phyloP scores from a whole-genome alignment of 2,888 invertebrate species.

The Acrobasis suavella region DNA sequence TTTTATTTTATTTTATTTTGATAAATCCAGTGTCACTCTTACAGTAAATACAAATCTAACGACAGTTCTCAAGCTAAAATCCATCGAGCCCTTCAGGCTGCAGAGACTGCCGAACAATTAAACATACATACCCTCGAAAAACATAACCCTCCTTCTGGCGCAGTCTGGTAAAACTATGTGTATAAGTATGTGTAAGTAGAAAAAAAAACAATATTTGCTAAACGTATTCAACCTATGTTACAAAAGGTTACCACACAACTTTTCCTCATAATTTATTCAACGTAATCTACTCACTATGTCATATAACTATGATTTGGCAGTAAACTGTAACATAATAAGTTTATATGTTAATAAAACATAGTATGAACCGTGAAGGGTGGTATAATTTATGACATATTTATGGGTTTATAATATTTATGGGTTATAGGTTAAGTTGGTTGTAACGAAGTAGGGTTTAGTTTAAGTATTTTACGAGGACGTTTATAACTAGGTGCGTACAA shows the following conservation, averaged over 20 bases:
- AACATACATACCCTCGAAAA: too few relatives aligned
- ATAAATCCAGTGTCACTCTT: too few relatives aligned
- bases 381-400: slow-evolving; percentile 21
- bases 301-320: slow-evolving; percentile 28
- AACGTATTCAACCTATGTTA: neutral
- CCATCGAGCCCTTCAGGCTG: too few relatives aligned
- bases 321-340: slow-evolving; percentile 29
- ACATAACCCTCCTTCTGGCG: too few relatives aligned
- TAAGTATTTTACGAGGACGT: neutral
- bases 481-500: too few relatives aligned
- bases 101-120: too few relatives aligned
- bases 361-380: slow-evolving; percentile 18
- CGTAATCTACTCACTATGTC: neutral
- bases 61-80: too few relatives aligned
- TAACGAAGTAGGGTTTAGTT: neutral
- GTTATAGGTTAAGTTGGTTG: slow-evolving; percentile 1
- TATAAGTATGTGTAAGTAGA: too few relatives aligned
- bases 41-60: too few relatives aligned
- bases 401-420: slow-evolving; percentile 22
- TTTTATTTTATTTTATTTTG: too few relatives aligned
- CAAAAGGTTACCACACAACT: neutral
- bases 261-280: neutral
- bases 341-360: slow-evolving; percentile 31
- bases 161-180: too few relatives aligned
- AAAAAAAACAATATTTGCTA: too few relatives aligned